Base-by-base conservation (phyloP, 2,888 invertebrate species). In the Aporophyla nigra region DNA sequence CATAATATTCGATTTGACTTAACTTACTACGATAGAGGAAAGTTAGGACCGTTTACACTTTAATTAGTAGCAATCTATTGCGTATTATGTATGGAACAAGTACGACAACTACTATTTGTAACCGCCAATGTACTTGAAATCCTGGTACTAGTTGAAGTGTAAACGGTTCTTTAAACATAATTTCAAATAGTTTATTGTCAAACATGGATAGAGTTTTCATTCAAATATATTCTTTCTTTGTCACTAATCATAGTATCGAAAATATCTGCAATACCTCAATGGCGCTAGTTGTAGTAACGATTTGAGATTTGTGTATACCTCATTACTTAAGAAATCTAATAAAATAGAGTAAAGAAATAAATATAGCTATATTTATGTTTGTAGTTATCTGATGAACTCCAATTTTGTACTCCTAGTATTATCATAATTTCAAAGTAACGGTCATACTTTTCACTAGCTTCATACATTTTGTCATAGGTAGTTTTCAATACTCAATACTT, bases 1-100 rank as follows among this genome's bases (percentile, higher is more conserved):
- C 86, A 88, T 88, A 90, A 91, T 91, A 87, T 87, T 87, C 85
- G 88, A 90, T 86, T 85, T 86, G 86, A 88, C 76, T 84, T 84
- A 84, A 68, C 46, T 75, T 78, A 84, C 83, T 84, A 89, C 78
- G 81, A 87, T 88, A 87, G 89, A 91, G 85, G 79, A 87, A 90
- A 83, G 14, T 63, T 53, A 59, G 49, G 16, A 10, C 66, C 77
- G 51, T 43, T 77, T 58, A 85, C 82, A 85, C 73, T 74, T 85
- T 49, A 46, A 63, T 46, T 70, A 63, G 68, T 61, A 61, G 43
- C 24, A 33, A 7, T 58, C 63, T 21, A 68, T 59, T 69, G 61
- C 46, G 14, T 24, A 4, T 40, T 16, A n/a, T 49, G 1, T 61
- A 40, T 49, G 9, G 10, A 65, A 1, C 0, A 74, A 33, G 1